Percentiles rank a stretch among this genome's conserved stretches.
These are phyloP conservation scores for Notospermus geniculatus DNA, from an alignment of 1,140 invertebrate genomes.

Conservation along the genomic window DNA sequence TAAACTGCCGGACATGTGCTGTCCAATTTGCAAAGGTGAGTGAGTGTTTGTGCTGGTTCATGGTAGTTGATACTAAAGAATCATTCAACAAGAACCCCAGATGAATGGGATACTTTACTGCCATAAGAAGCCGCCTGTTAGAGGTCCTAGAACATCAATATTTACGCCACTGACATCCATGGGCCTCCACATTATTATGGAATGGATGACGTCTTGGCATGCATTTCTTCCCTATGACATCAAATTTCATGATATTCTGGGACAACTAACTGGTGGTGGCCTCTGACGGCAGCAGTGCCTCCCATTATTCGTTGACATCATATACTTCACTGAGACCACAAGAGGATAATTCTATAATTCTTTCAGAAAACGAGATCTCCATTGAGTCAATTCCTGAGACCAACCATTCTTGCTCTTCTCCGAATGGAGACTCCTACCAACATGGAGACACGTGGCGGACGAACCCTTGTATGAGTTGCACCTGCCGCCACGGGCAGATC, in stretches of 20 bases:
- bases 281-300: too few species aligned
- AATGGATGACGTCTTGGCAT: not conserved
- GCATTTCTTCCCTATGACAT: too few species aligned
- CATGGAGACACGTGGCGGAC: slow-evolving; percentile 56
- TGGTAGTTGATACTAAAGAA: slow-evolving; percentile 24
- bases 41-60: not conserved
- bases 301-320: too few species aligned
- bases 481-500: slow-evolving; percentile 54
- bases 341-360: not conserved
- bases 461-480: slow-evolving; percentile 57
- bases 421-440: slow-evolving; percentile 25
- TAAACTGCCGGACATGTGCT: slow-evolving; percentile 29
- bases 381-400: slow-evolving; percentile 10
- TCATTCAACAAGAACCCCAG: slow-evolving; percentile 24
- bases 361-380: slow-evolving; percentile 18
- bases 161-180: slow-evolving; percentile 27
- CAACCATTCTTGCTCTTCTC: slow-evolving; percentile 27
- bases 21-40: slow-evolving; percentile 36
- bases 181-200: slow-evolving; percentile 12
- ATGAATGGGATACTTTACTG: too few species aligned
- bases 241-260: too few species aligned
- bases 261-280: too few species aligned
- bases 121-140: too few species aligned
- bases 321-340: too few species aligned
- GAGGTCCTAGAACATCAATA: too few species aligned